Conservation (phyloP, 53 echinoderm and acorn worm species). For the Echinometra lucunter region DNA sequence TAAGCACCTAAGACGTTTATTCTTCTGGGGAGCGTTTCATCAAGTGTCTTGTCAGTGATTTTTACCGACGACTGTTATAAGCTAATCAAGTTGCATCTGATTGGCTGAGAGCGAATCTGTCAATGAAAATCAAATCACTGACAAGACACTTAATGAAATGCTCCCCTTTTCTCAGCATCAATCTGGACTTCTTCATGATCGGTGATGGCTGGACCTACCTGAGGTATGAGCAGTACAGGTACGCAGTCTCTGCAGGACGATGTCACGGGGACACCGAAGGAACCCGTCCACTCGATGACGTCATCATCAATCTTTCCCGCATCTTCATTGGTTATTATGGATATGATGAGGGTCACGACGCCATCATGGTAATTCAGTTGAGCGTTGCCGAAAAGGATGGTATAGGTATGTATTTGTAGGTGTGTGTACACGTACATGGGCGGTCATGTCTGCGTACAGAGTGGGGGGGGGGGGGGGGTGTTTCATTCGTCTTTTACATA, state of each 20-base stretch:
- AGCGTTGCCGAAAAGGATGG: slow-evolving; percentile 13
- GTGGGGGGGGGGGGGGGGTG: too few relatives aligned
- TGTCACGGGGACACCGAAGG: neutral
- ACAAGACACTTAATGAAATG: too few relatives aligned
- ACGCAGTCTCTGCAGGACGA: neutral
- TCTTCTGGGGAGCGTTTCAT: too few relatives aligned
- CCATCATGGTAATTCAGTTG: neutral
- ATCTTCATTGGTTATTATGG: slow-evolving; percentile 60
- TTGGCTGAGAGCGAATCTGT: too few relatives aligned
- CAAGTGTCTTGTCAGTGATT: too few relatives aligned
- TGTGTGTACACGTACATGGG: neutral
- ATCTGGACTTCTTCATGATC: slow-evolving; percentile 43
- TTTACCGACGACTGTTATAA: too few relatives aligned
- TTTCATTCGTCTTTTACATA: too few relatives aligned
- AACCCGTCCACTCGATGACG: neutral
- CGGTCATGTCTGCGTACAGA: neutral
- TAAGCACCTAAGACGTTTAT: too few relatives aligned
- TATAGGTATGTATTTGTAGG: neutral
- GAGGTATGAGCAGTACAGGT: slow-evolving; percentile 49
- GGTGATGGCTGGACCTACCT: slow-evolving; percentile 46
- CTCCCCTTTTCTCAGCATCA: neutral
- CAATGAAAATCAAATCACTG: too few relatives aligned
- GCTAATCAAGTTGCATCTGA: too few relatives aligned
- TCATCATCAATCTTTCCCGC: neutral
- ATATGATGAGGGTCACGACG: neutral